A percentile compares a stretch with the other conserved stretches of the same genome.
These are phyloP conservation scores for Muschampia plurimacula DNA, from an alignment of 2,888 invertebrate species.

Conservation along the genomic window DNA sequence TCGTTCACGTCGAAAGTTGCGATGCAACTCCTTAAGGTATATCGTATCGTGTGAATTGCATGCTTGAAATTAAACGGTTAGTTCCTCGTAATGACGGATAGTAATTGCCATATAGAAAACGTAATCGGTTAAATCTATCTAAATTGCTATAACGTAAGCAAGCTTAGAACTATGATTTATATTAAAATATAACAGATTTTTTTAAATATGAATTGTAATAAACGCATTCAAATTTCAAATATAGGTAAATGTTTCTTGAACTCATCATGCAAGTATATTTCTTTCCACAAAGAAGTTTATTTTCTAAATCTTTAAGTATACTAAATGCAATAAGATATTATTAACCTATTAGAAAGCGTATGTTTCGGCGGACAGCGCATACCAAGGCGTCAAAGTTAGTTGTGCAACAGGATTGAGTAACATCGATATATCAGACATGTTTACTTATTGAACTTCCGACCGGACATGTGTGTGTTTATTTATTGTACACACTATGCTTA, in stretches of 20 bases:
- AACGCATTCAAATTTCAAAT: background rate
- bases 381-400: conserved; percentile 66
- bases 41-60: conserved; percentile 5
- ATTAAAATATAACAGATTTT: background rate
- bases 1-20: conserved; percentile 36
- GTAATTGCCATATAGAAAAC: conserved; percentile 15
- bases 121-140: conserved; percentile 4
- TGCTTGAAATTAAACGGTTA: conserved; percentile 22
- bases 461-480: conserved; percentile 60
- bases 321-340: conserved; percentile 2
- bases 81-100: conserved; percentile 25
- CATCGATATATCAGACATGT: conserved; percentile 61
- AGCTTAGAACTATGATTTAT: background rate
- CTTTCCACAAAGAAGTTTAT: background rate
- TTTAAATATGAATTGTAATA: no score
- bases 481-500: conserved; percentile 42
- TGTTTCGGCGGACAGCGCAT: conserved; percentile 60
- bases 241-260: background rate
- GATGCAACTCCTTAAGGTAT: conserved; percentile 29
- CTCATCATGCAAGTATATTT: background rate
- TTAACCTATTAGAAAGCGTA: conserved; percentile 67
- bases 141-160: background rate
- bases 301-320: background rate
- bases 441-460: conserved; percentile 77
- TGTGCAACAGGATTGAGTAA: conserved; percentile 74